A percentile compares a stretch with the other conserved stretches of the same genome.
Conservation (phyloP, 2,888 invertebrate genomes). For the Sipha maydis region DNA sequence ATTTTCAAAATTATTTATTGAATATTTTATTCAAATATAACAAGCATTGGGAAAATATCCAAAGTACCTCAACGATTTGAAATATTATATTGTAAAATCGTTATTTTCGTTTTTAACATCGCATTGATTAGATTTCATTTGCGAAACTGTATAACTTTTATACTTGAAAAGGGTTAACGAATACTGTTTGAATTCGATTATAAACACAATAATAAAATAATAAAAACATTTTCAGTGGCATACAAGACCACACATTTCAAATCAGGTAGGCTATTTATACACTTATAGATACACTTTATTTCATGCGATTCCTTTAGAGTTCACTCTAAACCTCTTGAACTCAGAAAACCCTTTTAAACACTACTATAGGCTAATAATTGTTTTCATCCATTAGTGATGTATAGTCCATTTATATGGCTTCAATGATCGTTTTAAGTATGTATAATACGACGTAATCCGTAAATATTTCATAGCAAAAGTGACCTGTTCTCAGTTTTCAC, state of each 20-base stretch:
- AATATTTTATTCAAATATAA: no score
- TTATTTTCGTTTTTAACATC: not conserved
- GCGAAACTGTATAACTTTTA: not conserved
- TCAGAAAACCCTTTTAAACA: constrained; percentile 55
- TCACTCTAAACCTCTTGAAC: constrained; percentile 46
- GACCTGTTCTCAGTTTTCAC: constrained; percentile 1
- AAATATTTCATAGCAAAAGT: constrained; percentile 38
- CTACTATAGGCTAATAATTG: constrained; percentile 48
- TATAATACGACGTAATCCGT: constrained; percentile 24
- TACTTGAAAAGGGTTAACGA: not conserved
- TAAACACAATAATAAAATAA: not conserved
- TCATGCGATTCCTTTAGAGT: constrained; percentile 24
- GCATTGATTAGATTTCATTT: not conserved
- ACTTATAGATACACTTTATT: constrained; percentile 36
- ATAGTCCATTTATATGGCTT: constrained; percentile 12
- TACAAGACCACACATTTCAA: constrained; percentile 25
- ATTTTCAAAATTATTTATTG: no score
- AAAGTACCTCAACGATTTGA: no score
- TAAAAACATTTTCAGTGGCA: not conserved
- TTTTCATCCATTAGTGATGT: constrained; percentile 48
- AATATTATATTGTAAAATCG: no score
- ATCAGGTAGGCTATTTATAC: constrained; percentile 26
- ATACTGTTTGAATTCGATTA: not conserved
- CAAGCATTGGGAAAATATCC: no score
- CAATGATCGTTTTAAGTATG: constrained; percentile 37